Evolutionary conservation across 2,113 vertebrate genomes (phyloP).

Genomic region (Naja naja): DNA sequence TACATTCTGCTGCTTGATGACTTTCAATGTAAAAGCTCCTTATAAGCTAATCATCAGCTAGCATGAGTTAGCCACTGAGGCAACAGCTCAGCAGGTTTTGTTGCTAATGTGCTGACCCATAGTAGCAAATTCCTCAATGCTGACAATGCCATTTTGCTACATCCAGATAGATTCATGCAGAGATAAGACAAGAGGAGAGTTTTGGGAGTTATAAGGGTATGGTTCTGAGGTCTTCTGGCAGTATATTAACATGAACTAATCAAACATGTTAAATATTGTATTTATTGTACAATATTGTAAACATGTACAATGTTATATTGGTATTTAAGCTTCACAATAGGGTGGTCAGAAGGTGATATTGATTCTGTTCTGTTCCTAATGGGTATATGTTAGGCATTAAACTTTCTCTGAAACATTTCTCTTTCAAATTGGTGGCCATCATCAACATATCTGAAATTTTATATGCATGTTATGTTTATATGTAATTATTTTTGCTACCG

Average conservation of each 20-base stretch:
- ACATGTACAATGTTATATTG: slow-evolving; percentile 1
- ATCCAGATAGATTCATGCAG: slow-evolving; percentile 58
- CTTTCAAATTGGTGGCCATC: slow-evolving; percentile 3
- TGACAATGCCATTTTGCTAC: slow-evolving; percentile 65
- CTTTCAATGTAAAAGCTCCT: slow-evolving; percentile 63
- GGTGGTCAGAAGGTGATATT: slow-evolving; percentile 3
- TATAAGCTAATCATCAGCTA: slow-evolving; percentile 45
- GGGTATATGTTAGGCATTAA: slow-evolving; percentile 12
- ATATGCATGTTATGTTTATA: background rate
- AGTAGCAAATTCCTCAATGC: slow-evolving; percentile 55
- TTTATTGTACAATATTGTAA: background rate
- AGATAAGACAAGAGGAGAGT: slow-evolving; percentile 42
- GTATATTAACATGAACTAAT: slow-evolving; percentile 5
- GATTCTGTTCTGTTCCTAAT: background rate
- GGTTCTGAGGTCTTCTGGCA: slow-evolving; percentile 16
- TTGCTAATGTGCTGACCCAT: slow-evolving; percentile 60
- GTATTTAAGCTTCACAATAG: slow-evolving; percentile 6
- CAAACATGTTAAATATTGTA: background rate
- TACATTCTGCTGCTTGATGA: slow-evolving; percentile 22
- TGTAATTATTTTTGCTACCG: background rate
- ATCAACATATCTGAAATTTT: rapidly evolving
- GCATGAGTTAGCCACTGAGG: slow-evolving; percentile 21
- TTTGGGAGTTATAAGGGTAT: slow-evolving; percentile 41
- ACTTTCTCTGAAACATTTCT: background rate
- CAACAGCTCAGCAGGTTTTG: slow-evolving; percentile 60